A percentile compares a stretch with the other conserved stretches of the same genome.
phyloP scores from a whole-genome alignment of 1,140 invertebrate genomes.

The Drosophila bocki region DNA sequence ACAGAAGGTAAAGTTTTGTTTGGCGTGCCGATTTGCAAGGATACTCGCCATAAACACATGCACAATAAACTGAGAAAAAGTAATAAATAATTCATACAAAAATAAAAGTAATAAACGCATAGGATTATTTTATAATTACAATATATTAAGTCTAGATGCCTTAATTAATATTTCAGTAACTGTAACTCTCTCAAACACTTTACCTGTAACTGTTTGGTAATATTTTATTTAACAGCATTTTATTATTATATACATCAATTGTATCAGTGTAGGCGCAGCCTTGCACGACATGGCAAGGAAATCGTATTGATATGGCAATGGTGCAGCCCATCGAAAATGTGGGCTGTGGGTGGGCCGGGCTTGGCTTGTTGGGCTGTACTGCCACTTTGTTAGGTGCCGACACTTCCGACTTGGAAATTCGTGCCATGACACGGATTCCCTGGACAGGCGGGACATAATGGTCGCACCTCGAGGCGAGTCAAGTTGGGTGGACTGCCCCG shows the following conservation, averaged over 20 bases:
- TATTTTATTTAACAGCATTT: neutral
- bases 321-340: conserved; percentile 35
- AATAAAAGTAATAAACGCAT: no score
- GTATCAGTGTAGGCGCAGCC: conserved; percentile 24
- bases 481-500: conserved; percentile 34
- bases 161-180: neutral
- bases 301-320: conserved; percentile 56
- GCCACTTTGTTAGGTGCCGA: conserved; percentile 56
- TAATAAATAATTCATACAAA: no score
- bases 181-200: no score
- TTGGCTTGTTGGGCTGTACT: conserved; percentile 1
- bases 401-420: conserved; percentile 58
- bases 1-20: conserved; percentile 47
- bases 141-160: no score
- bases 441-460: conserved; percentile 50
- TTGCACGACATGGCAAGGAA: conserved; percentile 53
- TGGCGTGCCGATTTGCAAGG: conserved; percentile 59
- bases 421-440: conserved; percentile 58
- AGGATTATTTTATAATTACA: no score
- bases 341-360: conserved; percentile 5
- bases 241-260: neutral
- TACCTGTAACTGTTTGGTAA: no score
- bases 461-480: conserved; percentile 57
- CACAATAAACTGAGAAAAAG: conserved; percentile 11
- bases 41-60: conserved; percentile 31